Evolutionary conservation across 2,113 vertebrate species (phyloP), one percentile per base, ranked within the genome.

Genomic region (Coregonus clupeaformis): DNA sequence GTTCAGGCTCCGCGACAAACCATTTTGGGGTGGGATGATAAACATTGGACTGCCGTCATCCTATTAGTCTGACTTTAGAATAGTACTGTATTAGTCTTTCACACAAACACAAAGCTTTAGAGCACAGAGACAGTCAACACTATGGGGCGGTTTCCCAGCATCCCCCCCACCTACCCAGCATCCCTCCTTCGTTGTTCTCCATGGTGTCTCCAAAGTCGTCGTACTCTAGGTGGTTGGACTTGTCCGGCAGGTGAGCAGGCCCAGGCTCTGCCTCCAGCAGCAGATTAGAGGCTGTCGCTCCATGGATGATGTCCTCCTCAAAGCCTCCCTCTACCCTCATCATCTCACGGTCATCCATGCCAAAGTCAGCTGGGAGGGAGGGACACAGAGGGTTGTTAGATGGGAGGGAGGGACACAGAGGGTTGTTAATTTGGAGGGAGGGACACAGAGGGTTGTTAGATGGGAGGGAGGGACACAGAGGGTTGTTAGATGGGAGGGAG

Each of bases 311-410:
- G 84, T 98, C 97, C 68, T 97, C 97, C 75, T 97, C 96, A 84
- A 99, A 98, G 1, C 96, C 95, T 80, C 95, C 96, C 70, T 95
- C 97, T 49, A 99, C 97, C 66, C 98, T 93, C 95, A 99, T 97
- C 87, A 99, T 98, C 91, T 98, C 98, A 70, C 98, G 93, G 69
- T 98, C 98, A 69, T 99, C 97, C 95, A 99, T 98, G 25, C 97
- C 97, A 82, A 99, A 99, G 85, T 99, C 97, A 82, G 95, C 98
- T 99, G 84, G 60, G 25, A 18, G 14, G 16, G 49, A 18, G 13
- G 16, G 16, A 52, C 12, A 52, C 9, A 18, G 3, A 52, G 49
- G 13, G 49, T 18, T 52, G 49, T 52, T 52, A 16, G 4, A 18
- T 99, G 84, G 60, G 25, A 18, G 14, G 16, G 49, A 18, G 13